Conservation (phyloP, 1,140 invertebrate genomes). For the Macrobrachium nipponense region DNA sequence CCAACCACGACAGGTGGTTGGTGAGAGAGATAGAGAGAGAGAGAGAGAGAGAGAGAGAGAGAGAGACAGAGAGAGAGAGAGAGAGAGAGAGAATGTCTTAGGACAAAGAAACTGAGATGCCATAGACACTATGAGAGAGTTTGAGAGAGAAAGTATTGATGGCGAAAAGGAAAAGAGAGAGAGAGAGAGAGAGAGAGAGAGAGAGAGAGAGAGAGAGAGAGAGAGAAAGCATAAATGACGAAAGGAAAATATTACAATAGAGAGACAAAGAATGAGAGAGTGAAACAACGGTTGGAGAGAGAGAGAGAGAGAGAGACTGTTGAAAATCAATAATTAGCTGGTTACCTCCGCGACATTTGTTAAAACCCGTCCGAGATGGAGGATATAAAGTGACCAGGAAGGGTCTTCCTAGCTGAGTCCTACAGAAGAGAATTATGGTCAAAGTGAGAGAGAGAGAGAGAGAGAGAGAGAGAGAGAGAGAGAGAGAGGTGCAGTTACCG, state of each 20-base stretch:
- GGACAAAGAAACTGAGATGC: not conserved
- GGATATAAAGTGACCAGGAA: too few species aligned
- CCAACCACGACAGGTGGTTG: not conserved
- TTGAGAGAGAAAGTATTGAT: not conserved
- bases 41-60: not conserved
- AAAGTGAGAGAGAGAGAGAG: not conserved
- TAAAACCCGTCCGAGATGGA: too few species aligned
- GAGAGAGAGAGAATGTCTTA: not conserved
- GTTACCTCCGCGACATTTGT: too few species aligned
- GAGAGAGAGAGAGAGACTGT: constrained; percentile 7
- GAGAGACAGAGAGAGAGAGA: not conserved
- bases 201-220: not conserved
- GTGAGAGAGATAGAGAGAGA: not conserved
- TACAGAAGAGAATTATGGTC: not conserved
- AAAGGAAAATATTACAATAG: not conserved
- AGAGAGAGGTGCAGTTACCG: too few species aligned
- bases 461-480: not conserved
- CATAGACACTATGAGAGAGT: not conserved
- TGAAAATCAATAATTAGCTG: too few species aligned
- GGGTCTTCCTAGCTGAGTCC: too few species aligned
- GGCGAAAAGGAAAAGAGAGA: not conserved
- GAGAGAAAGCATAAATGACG: not conserved
- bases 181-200: not conserved
- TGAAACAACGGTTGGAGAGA: not conserved
- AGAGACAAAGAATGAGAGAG: not conserved